Evolutionary conservation across 2,113 vertebrate species (phyloP), one percentile per base, ranked within the genome.

Genomic region (Corydoras sp.): DNA sequence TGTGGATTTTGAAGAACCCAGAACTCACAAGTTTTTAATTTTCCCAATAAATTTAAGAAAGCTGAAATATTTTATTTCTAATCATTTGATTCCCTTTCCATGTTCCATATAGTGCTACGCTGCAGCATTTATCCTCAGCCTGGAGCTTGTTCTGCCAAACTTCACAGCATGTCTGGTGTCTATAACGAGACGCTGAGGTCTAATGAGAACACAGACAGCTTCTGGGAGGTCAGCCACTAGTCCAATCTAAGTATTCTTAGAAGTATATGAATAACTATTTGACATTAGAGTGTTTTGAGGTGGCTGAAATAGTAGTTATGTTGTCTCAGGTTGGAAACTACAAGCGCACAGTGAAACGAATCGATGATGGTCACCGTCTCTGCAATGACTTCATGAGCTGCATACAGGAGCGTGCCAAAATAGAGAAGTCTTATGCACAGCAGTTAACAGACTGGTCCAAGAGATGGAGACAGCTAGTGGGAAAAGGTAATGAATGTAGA

Each of bases 371-470:
- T 0, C 92, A 98, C 82, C 89, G 96, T 60, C 91, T 98, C 75
- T 98, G 96, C 88, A 98, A 94, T 0, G 96, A 98, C 83, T 85
- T 98, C 77, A 96, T 98, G 94, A 95, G 80, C 89, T 98, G 96
- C 24, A 89, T 98, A 77, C 96, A 98, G 10, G 96, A 98, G 82
- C 88, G 95, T n/a, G 93, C 96, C 85, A 98, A 98, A 86, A 97
- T 98, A 1, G 96, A 98, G 89, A 98, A 97, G 81, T 88, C 90
- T 3, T 98, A 98, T 0, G 85, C 91, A 1, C 95, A 98, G 90
- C 96, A 98, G 80, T 92, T 98, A 81, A 94, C 92, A 0, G 96
- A 98, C 78, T 98, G 96, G 96, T 93, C 95, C 81, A 98, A 95
- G 84, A 83, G 95, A 85, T 98, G 96, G 96, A 94, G 90, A 68